Evolutionary conservation across 2,888 invertebrate genomes (phyloP).

Genomic region (Atrina japonica): DNA sequence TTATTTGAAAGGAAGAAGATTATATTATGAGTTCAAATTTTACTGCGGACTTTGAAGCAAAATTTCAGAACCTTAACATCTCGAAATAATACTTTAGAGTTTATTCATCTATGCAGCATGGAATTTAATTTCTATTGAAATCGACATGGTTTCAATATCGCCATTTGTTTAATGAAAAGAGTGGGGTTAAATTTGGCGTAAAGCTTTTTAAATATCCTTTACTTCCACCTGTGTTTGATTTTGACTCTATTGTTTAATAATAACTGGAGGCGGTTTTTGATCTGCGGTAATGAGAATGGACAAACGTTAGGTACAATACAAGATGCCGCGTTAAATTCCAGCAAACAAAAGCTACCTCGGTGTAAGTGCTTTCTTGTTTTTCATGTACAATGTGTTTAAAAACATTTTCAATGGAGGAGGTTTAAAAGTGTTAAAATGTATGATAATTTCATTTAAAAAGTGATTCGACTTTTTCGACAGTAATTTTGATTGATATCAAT

Average conservation of each 20-base stretch:
- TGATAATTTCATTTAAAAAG: slow-evolving; percentile 34
- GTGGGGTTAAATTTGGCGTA: slow-evolving; percentile 37
- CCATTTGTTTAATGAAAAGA: slow-evolving; percentile 28
- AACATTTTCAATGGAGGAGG: neutral
- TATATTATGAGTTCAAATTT: slow-evolving; percentile 6
- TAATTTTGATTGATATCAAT: neutral
- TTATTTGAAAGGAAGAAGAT: slow-evolving; percentile 6
- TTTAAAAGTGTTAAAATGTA: slow-evolving; percentile 37
- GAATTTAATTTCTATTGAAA: slow-evolving; percentile 28
- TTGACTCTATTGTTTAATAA: slow-evolving; percentile 8
- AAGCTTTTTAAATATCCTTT: slow-evolving; percentile 26
- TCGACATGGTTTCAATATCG: slow-evolving; percentile 26
- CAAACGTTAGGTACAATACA: neutral
- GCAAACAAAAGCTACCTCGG: neutral
- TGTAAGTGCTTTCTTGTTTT: slow-evolving; percentile 14
- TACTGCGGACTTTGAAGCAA: slow-evolving; percentile 12
- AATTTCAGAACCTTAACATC: slow-evolving; percentile 6
- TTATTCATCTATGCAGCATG: slow-evolving; percentile 3
- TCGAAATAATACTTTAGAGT: slow-evolving; percentile 9
- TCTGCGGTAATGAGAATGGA: slow-evolving; percentile 5
- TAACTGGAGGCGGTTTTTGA: slow-evolving; percentile 10
- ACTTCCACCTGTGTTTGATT: slow-evolving; percentile 30
- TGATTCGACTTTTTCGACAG: slow-evolving; percentile 23
- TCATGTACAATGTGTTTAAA: slow-evolving; percentile 1
- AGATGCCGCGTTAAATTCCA: neutral